Base-by-base conservation (phyloP, 2,797 vertebrate species). In the Nasua narica region DNA sequence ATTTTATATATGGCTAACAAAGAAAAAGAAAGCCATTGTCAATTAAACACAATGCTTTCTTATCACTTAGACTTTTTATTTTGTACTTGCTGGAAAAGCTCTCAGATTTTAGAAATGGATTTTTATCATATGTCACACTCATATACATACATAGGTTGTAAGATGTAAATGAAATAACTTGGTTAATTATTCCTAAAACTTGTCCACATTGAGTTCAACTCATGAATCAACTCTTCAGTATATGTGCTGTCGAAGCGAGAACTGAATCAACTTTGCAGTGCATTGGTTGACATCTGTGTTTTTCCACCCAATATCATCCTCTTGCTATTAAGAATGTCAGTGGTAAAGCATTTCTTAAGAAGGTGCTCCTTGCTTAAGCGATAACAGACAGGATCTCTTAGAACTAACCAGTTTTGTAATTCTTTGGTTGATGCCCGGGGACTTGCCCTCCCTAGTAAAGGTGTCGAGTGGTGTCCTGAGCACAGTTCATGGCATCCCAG, bases 31-130 rank as follows among this genome's bases (percentile, higher is more conserved):
- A 89, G 52, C 37, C 12, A 78, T 32, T 62, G 5, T 69, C 21
- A 52, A 15, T 88, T 91, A 92, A 76, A 91, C 11, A 40, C 25
- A 74, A 12, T 46, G 19, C 21, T 79, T 83, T 40, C 72, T 88
- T 90, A 79, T 62, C 21, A 74, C 65, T 86, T 62, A 69, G 50
- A 70, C 76, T 79, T 94, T 95, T 94, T 82, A 62, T 89, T 96
- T 97, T 62, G 50, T 84, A 43, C 35, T 88, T 91, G 29, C 13
- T 95, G 58, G 37, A 79, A 96, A 76, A 92, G 18, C 21, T 78
- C 69, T 90, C 18, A 60, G 46, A 65, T 60, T 76, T 95, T 87
- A 90, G 48, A 90, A 90, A 35, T 43, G 77, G 35, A 69, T 85
- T 77, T 89, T 89, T 89, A 25, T 67, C 60, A 29, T 60, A 70